Evolutionary conservation across 2,113 vertebrate species (phyloP), one percentile per base, ranked within the genome.

Genomic region (Blennius ocellaris): DNA sequence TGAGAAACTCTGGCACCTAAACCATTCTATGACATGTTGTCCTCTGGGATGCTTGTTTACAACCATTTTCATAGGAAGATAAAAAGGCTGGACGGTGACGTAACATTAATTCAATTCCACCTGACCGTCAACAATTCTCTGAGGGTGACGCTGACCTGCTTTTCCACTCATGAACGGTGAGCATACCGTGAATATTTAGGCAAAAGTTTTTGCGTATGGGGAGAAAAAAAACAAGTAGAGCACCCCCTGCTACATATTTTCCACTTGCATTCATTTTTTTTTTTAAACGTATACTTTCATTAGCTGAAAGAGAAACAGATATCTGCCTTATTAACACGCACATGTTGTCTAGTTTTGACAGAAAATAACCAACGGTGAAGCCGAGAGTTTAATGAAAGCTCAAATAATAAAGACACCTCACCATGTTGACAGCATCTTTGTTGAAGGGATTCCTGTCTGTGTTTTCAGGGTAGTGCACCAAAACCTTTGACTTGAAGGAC

Each of bases 351-450:
- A n/a, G n/a, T n/a, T n/a, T n/a, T n/a, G n/a, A n/a, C n/a, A n/a
- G n/a, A n/a, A n/a, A 30, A 30, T 30, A 30, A 30, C 21, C 21
- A 30, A 30, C 4, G 21, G 21, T 30, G 21, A 30, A 30, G 2
- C 21, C 2, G 21, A 30, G 21, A 30, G 21, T 30, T 30, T 30
- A 30, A 30, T 30, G 4, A 30, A 30, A 30, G 4, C n/a, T n/a
- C 21, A 30, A 30, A 4, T 30, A 30, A 30, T 30, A 30, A 30
- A 30, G 21, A 37, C 17, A 12, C 44, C 96, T 77, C 90, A 99
- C 98, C 98, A 99, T 98, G 85, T 98, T 99, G 79, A 99, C 95
- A 0, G 97, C 97, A 94, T 98, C 97, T 90, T 95, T 96, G 88
- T 97, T 97, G 48, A 99, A 98, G 55, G 97, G 97, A 78, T 95